phyloP scores from a whole-genome alignment of 2,113 vertebrate genomes.

The Hyaena hyaena region DNA sequence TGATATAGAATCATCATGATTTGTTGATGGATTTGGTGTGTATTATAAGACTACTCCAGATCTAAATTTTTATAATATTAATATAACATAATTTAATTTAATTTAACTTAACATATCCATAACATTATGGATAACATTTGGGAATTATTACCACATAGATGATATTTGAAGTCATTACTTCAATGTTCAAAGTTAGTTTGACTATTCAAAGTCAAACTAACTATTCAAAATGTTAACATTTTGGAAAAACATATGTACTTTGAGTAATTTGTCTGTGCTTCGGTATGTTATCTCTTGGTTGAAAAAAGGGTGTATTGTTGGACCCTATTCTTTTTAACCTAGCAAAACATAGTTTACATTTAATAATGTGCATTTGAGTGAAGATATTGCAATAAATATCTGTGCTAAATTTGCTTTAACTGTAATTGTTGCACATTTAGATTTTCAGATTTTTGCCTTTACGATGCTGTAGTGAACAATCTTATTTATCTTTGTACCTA shows the following conservation, averaged over 20 bases:
- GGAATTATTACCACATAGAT: neutral
- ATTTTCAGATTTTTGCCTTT: neutral
- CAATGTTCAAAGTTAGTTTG: neutral
- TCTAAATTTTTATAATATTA: too few species aligned
- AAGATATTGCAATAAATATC: neutral
- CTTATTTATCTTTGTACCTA: neutral
- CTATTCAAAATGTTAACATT: slow-evolving; percentile 46
- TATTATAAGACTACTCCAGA: neutral
- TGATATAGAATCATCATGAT: neutral
- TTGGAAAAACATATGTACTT: neutral
- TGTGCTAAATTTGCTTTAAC: slow-evolving; percentile 11
- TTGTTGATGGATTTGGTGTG: neutral
- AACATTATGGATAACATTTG: neutral
- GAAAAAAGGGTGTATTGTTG: neutral
- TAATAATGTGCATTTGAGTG: slow-evolving; percentile 1
- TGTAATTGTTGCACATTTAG: neutral
- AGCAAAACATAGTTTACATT: neutral
- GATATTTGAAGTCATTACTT: neutral
- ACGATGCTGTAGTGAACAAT: neutral
- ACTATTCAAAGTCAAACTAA: too few species aligned
- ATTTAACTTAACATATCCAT: too few species aligned
- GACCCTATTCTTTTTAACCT: neutral
- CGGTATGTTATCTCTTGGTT: neutral
- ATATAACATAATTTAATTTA: too few species aligned
- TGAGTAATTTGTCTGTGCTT: slow-evolving; percentile 39